Conservation (phyloP, 1,140 invertebrate species). For the Charaxes varanes region DNA sequence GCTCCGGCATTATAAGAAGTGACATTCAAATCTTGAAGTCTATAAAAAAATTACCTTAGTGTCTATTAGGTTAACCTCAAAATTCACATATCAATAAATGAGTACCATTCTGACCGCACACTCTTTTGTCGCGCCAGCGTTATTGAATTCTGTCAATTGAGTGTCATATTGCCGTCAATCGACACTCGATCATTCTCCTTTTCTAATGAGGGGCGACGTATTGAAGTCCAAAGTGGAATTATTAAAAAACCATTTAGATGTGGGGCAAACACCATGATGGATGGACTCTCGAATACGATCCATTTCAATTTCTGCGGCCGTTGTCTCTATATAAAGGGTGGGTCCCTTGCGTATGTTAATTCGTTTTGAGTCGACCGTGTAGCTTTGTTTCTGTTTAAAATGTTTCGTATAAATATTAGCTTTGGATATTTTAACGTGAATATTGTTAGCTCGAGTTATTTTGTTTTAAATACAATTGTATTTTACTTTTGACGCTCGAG, state of each 20-base stretch:
- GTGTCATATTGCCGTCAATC: constrained; percentile 59
- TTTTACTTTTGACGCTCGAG: too few species aligned
- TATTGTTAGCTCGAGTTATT: too few species aligned
- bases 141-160: constrained; percentile 60
- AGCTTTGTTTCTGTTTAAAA: constrained; percentile 26
- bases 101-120: constrained; percentile 9
- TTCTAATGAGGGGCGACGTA: constrained; percentile 53
- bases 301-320: constrained; percentile 63
- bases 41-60: too few species aligned
- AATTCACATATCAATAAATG: constrained; percentile 4
- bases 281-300: constrained; percentile 66
- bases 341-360: constrained; percentile 55
- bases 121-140: constrained; percentile 25
- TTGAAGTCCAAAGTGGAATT: constrained; percentile 57
- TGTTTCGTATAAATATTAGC: constrained; percentile 17
- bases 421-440: constrained; percentile 11
- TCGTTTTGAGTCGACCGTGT: constrained; percentile 39
- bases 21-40: too few species aligned
- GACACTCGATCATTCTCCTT: constrained; percentile 54
- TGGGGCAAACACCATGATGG: constrained; percentile 59
- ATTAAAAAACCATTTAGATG: constrained; percentile 70
- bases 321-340: constrained; percentile 60
- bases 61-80: too few species aligned
- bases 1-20: too few species aligned
- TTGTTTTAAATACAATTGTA: too few species aligned